phyloP scores from a whole-genome alignment of 2,113 vertebrate genomes.

The Corynorhinus townsendii region DNA sequence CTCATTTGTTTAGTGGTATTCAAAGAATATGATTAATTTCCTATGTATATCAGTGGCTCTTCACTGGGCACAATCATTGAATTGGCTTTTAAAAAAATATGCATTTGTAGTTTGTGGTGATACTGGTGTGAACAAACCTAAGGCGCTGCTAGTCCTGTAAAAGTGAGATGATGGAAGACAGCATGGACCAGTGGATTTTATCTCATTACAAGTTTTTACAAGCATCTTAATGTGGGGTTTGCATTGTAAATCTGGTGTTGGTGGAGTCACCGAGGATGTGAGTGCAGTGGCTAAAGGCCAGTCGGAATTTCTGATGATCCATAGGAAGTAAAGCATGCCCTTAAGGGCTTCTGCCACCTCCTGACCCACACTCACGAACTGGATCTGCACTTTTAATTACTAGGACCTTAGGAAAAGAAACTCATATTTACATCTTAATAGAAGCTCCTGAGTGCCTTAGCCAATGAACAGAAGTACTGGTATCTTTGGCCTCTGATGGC shows the following conservation, averaged over 20 bases:
- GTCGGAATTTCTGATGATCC: background rate
- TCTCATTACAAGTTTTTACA: background rate
- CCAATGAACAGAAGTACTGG: background rate
- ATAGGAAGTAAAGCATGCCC: background rate
- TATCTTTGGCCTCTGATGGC: background rate
- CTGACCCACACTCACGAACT: background rate
- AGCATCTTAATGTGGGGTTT: background rate
- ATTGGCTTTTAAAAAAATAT: background rate
- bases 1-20: background rate
- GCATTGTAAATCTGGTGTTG: background rate
- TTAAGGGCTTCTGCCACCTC: background rate
- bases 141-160: no score
- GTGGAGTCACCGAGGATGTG: background rate
- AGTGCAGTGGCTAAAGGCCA: background rate
- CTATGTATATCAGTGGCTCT: background rate
- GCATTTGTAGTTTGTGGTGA: background rate
- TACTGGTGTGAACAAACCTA: no score
- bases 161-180: background rate
- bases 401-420: background rate
- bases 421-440: background rate
- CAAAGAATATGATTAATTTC: background rate
- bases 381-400: background rate
- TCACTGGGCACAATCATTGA: background rate
- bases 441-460: background rate
- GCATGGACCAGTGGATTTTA: background rate